These are phyloP conservation scores for Apeltes quadracus DNA, from an alignment of 2,113 vertebrate species.

Conservation along the genomic window DNA sequence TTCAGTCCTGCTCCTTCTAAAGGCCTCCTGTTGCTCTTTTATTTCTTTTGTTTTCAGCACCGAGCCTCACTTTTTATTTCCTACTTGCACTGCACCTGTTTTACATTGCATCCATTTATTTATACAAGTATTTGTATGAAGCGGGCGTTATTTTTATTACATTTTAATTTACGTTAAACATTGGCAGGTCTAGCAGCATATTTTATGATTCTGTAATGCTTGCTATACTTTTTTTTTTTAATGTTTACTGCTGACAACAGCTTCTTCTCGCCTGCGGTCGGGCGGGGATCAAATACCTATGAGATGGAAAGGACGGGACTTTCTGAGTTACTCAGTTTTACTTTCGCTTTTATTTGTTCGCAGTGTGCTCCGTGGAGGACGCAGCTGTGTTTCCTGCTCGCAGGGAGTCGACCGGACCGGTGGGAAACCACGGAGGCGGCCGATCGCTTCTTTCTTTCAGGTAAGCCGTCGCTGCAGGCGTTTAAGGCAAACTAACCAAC, in stretches of 20 bases:
- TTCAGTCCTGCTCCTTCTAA: neutral
- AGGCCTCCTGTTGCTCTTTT: constrained; percentile 17
- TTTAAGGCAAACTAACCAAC: neutral
- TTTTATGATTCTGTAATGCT: neutral
- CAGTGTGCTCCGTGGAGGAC: constrained; percentile 80
- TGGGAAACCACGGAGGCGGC: constrained; percentile 71
- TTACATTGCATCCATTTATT: neutral
- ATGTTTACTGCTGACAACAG: constrained; percentile 10
- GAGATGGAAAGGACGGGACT: constrained; percentile 25
- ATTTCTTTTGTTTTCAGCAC: no score
- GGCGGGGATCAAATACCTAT: neutral
- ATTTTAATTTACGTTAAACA: neutral
- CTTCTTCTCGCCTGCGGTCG: neutral
- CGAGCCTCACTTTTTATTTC: neutral
- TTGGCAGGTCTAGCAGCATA: neutral
- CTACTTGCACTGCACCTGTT: neutral
- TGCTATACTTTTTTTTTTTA: neutral
- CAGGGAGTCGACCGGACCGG: constrained; percentile 61
- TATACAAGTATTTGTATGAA: neutral
- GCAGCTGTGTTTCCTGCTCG: constrained; percentile 82
- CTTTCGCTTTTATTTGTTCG: constrained; percentile 58
- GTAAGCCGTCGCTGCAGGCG: constrained; percentile 66
- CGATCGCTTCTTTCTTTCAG: constrained; percentile 81
- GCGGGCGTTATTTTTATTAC: neutral
- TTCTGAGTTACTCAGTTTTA: constrained; percentile 26